Evolutionary conservation across 2,113 vertebrate genomes (phyloP), one percentile per base, ranked within the genome.

Genomic region (Orthonyx spaldingii): DNA sequence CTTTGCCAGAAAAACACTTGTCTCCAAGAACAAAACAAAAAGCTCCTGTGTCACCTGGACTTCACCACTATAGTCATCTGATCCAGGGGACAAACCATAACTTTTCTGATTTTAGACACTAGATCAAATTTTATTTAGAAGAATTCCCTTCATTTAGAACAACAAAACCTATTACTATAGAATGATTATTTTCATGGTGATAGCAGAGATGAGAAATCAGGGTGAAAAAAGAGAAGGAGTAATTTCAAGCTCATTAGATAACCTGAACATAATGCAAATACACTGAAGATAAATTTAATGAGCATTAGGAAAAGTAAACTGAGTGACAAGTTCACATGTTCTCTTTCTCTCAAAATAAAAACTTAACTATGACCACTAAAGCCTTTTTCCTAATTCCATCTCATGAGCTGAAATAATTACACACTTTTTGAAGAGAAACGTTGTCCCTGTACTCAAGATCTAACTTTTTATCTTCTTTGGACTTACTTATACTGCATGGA

Each of bases 21-120:
- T 61, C 87, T 26, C 14, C 50, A 89, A 71, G 49, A 87, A 87
- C 41, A 87, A 94, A 96, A 71, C 53, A 83, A 63, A 89, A 90
- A 44, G 57, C 23, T 90, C 55, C 60, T 65, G 14, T 87, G 94
- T 90, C 94, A 96, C 71, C 94, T 96, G 88, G 89, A 75, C 96
- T 94, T 93, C 68, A 91, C 84, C 77, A 78, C 68, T 87, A 75
- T 23, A 97, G 46, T 37, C 72, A 96, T 70, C 74, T 72, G 56
- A 94, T 71, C 91, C 82, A 88, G 72, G 80, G 97, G 50, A 94
- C 18, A 81, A 94, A 94, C 69, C 93, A 90, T 65, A 13, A 49
- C 24, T 79, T 87, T 78, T 76, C 91, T 79, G 66, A 16, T 84
- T 94, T 82, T 35, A 90, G 68, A 46, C 22, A 92, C 37, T 33